These are phyloP conservation scores for Acronicta psi DNA, from an alignment of 2,888 invertebrate genomes.

Conservation along the genomic window DNA sequence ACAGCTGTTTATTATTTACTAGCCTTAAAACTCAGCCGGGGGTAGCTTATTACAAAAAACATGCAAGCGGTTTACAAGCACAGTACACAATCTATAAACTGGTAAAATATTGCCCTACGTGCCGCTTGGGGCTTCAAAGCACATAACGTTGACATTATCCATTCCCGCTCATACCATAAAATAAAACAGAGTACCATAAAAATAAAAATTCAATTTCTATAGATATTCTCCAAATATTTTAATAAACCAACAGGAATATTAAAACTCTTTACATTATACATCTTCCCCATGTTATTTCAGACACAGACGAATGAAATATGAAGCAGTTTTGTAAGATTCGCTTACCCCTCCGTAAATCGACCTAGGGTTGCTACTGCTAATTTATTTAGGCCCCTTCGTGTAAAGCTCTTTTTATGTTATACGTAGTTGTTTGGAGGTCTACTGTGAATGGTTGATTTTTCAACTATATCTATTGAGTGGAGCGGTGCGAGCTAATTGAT, in stretches of 20 bases:
- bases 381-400: constrained; percentile 44
- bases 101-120: constrained; percentile 3
- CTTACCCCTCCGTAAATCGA: constrained; percentile 46
- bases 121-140: not conserved
- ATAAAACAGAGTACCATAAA: constrained; percentile 5
- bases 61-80: constrained; percentile 6
- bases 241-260: constrained; percentile 42
- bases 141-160: not conserved
- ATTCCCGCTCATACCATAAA: constrained; percentile 12
- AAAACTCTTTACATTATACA: constrained; percentile 44
- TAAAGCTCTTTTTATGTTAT: constrained; percentile 10
- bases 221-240: constrained; percentile 38
- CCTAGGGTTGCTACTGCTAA: constrained; percentile 52
- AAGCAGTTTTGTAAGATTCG: constrained; percentile 59
- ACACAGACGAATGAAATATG: constrained; percentile 62
- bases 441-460: constrained; percentile 53
- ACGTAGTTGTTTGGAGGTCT: constrained; percentile 32
- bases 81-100: constrained; percentile 19
- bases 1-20: constrained; percentile 8
- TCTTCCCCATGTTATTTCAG: constrained; percentile 60
- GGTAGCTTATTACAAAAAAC: constrained; percentile 8
- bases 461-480: constrained; percentile 48
- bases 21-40: constrained; percentile 4
- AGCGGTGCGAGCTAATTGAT: constrained; percentile 71
- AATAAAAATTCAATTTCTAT: constrained; percentile 17